Base-by-base conservation (phyloP, 1,140 invertebrate genomes). In the Mya arenaria region DNA sequence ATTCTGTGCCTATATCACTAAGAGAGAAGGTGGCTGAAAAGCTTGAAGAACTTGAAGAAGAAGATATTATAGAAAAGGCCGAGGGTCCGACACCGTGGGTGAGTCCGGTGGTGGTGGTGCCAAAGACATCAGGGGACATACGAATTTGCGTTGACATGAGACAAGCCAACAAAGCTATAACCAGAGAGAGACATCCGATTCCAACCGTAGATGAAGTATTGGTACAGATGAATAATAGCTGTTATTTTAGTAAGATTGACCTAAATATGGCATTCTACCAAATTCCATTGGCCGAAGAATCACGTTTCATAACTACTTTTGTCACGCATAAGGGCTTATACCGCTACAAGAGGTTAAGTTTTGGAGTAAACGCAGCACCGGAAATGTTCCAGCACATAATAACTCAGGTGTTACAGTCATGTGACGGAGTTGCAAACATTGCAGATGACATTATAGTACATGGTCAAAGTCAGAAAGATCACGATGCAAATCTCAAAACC, bases 131-230 rank as follows among this genome's bases (percentile, higher is more conserved):
- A 19, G 52, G 48, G 44, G 44, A 88, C 32, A 85, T 88, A 17
- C 34, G 87, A 23, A 48, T 79, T 72, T 90, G 86, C 62, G 73
- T 89, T 23, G 86, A 89, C 44, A 87, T 90, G 83, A 44, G 85
- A 39, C 25, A 68, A 55, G 71, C 86, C 15, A 90, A 89, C 71
- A 55, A 63, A 55, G 86, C 88, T 0, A 83, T 90, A 13, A 28
- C 44, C 34, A 23, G 86, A 19, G 84, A 87, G 71, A 83, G 86
- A 52, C 72, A 88, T 52, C 48, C 66, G 8, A 84, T 75, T 32
- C 89, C 88, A 17, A 89, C 88, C 23, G 75, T 88, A 6, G 88
- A 89, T 55, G 83, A 89, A 36, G 36, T 90, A 1, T 44, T 87
- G 1, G 79, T 15, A 66, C 87, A 39, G 83, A 89, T 79, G 85